These are phyloP conservation scores for Centropus bengalensis DNA, from an alignment of 2,113 vertebrate genomes.

Conservation along the genomic window DNA sequence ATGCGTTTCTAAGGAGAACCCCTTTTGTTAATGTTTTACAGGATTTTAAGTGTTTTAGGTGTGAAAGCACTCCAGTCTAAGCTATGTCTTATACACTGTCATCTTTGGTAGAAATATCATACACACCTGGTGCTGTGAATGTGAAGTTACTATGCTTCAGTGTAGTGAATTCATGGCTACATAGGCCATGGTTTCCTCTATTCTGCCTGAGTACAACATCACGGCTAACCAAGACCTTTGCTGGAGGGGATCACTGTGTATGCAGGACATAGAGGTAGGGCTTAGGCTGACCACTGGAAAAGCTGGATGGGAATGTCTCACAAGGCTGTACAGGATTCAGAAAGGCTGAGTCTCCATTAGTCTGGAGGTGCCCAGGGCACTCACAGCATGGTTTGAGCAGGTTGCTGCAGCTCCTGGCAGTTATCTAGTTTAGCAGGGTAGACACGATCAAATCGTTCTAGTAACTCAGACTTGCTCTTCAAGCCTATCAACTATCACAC, in stretches of 20 bases:
- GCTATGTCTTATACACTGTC: background rate
- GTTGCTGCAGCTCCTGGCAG: background rate
- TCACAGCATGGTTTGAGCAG: background rate
- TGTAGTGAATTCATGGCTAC: background rate
- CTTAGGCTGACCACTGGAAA: background rate
- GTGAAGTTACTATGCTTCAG: background rate
- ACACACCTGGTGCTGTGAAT: background rate
- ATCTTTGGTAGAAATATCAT: background rate
- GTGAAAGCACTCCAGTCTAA: background rate
- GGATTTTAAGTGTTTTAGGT: background rate
- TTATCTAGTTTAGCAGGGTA: background rate
- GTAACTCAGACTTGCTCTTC: background rate
- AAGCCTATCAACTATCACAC: background rate
- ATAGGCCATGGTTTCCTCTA: background rate
- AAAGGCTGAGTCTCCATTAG: background rate
- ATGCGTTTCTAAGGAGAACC: background rate
- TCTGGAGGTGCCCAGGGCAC: background rate
- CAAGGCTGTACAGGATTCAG: no score
- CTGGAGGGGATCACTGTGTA: background rate
- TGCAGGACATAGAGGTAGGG: background rate
- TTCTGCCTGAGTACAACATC: rapidly evolving
- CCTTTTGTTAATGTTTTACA: background rate
- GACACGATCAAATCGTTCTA: background rate
- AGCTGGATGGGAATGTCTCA: background rate
- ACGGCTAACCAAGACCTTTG: background rate